Conservation (phyloP, 2,888 invertebrate species). For the Chrysodeixis includens region DNA sequence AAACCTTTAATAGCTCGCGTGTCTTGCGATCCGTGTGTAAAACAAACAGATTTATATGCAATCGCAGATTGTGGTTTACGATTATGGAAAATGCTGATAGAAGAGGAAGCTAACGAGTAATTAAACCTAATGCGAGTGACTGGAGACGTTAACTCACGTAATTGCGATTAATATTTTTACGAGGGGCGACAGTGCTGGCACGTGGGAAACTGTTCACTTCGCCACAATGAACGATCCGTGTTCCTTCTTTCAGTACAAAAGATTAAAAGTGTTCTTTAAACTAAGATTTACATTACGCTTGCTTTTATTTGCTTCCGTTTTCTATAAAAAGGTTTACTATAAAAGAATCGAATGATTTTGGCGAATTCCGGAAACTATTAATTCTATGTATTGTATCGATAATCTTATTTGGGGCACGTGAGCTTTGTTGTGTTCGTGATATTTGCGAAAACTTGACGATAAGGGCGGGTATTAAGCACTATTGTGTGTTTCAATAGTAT, state of each 20-base stretch:
- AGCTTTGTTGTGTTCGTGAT: constrained; percentile 82
- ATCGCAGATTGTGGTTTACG: constrained; percentile 83
- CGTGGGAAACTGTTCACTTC: constrained; percentile 56
- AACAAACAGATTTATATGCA: constrained; percentile 74
- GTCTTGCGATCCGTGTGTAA: constrained; percentile 68
- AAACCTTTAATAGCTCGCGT: constrained; percentile 56
- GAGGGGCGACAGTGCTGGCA: constrained; percentile 41
- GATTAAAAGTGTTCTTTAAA: constrained; percentile 71
- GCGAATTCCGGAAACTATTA: constrained; percentile 81
- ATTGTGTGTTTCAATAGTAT: constrained; percentile 35
- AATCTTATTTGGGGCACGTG: constrained; percentile 85
- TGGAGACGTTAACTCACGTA: constrained; percentile 57
- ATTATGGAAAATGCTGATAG: constrained; percentile 79
- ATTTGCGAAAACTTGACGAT: constrained; percentile 77
- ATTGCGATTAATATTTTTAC: constrained; percentile 63
- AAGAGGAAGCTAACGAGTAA: constrained; percentile 75
- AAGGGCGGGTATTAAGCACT: constrained; percentile 59
- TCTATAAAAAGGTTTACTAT: constrained; percentile 65
- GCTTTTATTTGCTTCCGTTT: constrained; percentile 76
- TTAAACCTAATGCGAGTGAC: constrained; percentile 68
- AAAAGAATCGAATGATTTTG: constrained; percentile 65
- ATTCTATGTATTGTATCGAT: constrained; percentile 73
- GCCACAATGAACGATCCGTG: constrained; percentile 63
- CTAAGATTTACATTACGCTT: constrained; percentile 63
- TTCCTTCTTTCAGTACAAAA: constrained; percentile 62